Conservation (phyloP, 2,797 vertebrate genomes). For the Fistularia tabacaria region DNA sequence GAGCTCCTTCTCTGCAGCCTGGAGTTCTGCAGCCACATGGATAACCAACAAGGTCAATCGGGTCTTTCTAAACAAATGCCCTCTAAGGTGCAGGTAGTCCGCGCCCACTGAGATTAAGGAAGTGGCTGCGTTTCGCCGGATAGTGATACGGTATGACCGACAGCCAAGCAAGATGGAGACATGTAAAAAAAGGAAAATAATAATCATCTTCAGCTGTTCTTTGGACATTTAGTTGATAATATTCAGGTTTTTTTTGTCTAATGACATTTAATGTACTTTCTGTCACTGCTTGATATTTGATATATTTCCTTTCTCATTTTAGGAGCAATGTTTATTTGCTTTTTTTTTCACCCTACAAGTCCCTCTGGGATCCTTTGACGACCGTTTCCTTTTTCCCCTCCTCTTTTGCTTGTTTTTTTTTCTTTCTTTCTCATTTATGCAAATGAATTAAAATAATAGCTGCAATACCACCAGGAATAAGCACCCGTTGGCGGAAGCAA, state of each 20-base stretch:
- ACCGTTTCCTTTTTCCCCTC: conserved; percentile 18
- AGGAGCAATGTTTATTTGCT: neutral
- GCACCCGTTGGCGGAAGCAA: conserved; percentile 6
- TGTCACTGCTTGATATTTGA: conserved; percentile 40
- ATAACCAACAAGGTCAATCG: conserved; percentile 28
- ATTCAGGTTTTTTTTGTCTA: conserved; percentile 32
- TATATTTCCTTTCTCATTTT: conserved; percentile 35
- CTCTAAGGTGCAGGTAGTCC: neutral
- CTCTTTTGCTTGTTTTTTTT: conserved; percentile 27
- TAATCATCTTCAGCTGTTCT: neutral
- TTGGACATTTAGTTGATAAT: conserved; percentile 12
- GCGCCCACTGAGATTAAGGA: no score
- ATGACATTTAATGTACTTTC: conserved; percentile 25
- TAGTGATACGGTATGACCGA: neutral
- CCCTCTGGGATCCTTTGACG: conserved; percentile 27
- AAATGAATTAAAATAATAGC: conserved; percentile 57
- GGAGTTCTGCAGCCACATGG: conserved; percentile 23
- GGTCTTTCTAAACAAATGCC: conserved; percentile 26
- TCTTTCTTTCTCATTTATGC: no score
- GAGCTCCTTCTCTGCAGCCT: conserved; percentile 5
- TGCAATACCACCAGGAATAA: conserved; percentile 45
- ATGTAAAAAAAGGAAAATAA: neutral
- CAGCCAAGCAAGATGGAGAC: neutral
- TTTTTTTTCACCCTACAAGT: neutral
- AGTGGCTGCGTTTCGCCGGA: no score